Evolutionary conservation across 2,113 vertebrate genomes (phyloP).

Genomic region (Eulemur rufifrons): DNA sequence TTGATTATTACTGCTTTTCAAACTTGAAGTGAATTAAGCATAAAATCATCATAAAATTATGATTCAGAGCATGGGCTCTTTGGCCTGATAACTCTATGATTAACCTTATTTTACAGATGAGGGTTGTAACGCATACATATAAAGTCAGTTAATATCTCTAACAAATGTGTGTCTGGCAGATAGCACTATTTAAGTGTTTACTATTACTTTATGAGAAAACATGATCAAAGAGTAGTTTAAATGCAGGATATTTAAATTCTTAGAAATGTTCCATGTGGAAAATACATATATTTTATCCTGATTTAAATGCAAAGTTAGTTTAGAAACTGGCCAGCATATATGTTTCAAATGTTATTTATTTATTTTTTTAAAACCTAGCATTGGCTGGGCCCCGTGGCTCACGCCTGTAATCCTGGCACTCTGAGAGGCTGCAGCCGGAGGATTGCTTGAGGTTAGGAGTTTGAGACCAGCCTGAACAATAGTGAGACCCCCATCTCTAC

Average conservation of each 20-base stretch:
- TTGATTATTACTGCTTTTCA: neutral
- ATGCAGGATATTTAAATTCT: constrained; percentile 43
- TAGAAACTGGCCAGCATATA: neutral
- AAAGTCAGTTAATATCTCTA: neutral
- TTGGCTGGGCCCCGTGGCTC: neutral
- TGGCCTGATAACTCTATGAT: neutral
- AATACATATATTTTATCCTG: neutral
- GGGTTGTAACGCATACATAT: neutral
- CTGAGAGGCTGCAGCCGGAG: no score
- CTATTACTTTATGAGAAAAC: constrained; percentile 21
- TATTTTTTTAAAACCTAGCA: neutral
- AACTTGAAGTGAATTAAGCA: neutral
- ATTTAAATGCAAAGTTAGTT: constrained; percentile 28
- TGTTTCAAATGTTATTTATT: neutral
- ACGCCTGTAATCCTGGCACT: no score
- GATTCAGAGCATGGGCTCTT: neutral
- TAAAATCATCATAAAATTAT: neutral
- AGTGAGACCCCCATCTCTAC: no score
- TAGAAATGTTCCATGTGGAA: neutral
- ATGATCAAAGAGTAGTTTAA: constrained; percentile 33
- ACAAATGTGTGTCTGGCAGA: neutral
- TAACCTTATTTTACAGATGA: neutral
- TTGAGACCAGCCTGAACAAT: no score
- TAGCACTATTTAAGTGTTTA: neutral
- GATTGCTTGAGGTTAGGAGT: no score